Conservation (phyloP, 2,888 invertebrate species). For the Sesia bembeciformis region DNA sequence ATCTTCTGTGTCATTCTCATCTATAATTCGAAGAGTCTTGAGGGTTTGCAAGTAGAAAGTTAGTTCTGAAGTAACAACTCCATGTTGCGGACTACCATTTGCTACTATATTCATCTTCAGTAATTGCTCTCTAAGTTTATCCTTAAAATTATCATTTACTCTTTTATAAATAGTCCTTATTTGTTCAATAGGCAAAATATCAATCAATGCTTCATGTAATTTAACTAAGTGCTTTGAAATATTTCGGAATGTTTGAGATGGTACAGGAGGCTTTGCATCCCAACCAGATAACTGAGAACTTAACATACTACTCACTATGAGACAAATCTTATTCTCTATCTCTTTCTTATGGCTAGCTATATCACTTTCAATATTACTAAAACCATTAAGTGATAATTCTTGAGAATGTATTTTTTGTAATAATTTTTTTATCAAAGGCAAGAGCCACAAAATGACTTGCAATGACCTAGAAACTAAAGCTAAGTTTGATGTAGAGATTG, state of each 20-base stretch:
- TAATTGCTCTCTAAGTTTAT: slow-evolving; percentile 88
- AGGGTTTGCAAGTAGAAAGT: slow-evolving; percentile 93
- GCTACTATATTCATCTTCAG: slow-evolving; percentile 90
- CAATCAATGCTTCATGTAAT: slow-evolving; percentile 91
- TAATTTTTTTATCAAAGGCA: slow-evolving; percentile 81
- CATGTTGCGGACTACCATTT: slow-evolving; percentile 97
- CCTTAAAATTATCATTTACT: slow-evolving; percentile 90
- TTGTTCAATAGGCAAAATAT: slow-evolving; percentile 86
- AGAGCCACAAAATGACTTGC: slow-evolving; percentile 85
- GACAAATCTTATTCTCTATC: slow-evolving; percentile 92
- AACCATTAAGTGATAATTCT: slow-evolving; percentile 63
- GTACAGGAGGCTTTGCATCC: slow-evolving; percentile 96
- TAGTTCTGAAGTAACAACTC: slow-evolving; percentile 93
- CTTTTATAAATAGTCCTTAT: slow-evolving; percentile 84
- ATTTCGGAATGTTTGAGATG: slow-evolving; percentile 90
- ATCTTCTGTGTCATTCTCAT: slow-evolving; percentile 81
- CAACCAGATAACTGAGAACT: slow-evolving; percentile 87
- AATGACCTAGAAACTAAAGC: slow-evolving; percentile 89
- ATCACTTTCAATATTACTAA: slow-evolving; percentile 84
- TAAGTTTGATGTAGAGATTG: slow-evolving; percentile 95
- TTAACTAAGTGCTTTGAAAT: slow-evolving; percentile 92
- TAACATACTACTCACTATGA: slow-evolving; percentile 90
- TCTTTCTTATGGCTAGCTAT: slow-evolving; percentile 92
- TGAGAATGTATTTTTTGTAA: slow-evolving; percentile 77
- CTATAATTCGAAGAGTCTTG: slow-evolving; percentile 84